phyloP scores from a whole-genome alignment of 2,888 invertebrate species.

The Ophion ventricosus region DNA sequence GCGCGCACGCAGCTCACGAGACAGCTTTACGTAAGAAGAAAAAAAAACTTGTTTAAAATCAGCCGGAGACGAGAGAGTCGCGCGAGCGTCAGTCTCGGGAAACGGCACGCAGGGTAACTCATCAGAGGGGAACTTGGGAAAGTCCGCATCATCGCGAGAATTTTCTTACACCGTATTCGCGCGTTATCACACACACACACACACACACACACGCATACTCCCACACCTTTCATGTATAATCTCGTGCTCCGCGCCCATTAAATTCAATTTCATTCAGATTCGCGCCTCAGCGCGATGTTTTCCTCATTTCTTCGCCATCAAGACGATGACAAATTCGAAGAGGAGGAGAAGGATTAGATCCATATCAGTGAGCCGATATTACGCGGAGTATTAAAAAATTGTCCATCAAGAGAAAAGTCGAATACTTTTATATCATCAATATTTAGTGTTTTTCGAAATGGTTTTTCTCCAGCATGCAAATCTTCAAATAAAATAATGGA shows the following conservation, averaged over 20 bases:
- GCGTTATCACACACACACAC: constrained; percentile 1
- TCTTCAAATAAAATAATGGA: too few relatives aligned
- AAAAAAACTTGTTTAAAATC: constrained; percentile 45
- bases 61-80: constrained; percentile 45
- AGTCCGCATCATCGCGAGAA: constrained; percentile 69
- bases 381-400: neutral
- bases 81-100: constrained; percentile 67
- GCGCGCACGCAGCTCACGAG: neutral
- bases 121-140: constrained; percentile 80
- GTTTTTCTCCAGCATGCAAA: too few relatives aligned
- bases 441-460: too few relatives aligned
- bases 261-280: constrained; percentile 47
- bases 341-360: neutral
- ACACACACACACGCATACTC: constrained; percentile 20
- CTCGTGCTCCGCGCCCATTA: constrained; percentile 23
- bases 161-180: constrained; percentile 23
- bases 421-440: too few relatives aligned
- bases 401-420: too few relatives aligned
- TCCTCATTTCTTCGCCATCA: constrained; percentile 5
- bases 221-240: constrained; percentile 10
- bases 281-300: constrained; percentile 6
- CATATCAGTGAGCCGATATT: neutral
- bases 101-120: constrained; percentile 77
- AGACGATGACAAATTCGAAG: constrained; percentile 13
- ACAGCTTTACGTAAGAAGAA: constrained; percentile 59